These are phyloP conservation scores for Malacosoma neustria DNA, from an alignment of 2,888 invertebrate species.

Conservation along the genomic window DNA sequence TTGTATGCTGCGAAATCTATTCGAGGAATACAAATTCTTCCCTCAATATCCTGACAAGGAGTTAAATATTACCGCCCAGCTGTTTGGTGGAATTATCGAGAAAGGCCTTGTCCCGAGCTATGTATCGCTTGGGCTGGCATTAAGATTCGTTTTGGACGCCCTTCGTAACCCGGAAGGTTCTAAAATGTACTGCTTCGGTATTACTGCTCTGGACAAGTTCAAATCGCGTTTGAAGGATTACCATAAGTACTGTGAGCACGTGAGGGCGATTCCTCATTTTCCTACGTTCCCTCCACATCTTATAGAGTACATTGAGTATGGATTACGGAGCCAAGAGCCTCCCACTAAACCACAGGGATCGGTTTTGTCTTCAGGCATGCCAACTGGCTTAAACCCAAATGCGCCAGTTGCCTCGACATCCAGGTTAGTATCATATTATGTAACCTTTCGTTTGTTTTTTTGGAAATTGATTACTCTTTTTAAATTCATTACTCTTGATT, in stretches of 20 bases:
- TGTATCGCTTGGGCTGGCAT: constrained; percentile 88
- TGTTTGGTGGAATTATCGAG: constrained; percentile 98
- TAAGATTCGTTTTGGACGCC: constrained; percentile 95
- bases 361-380: constrained; percentile 78
- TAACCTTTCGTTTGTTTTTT: too few species aligned
- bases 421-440: too few species aligned
- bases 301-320: constrained; percentile 95
- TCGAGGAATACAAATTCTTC: constrained; percentile 99
- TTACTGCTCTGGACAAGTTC: constrained; percentile 95
- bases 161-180: constrained; percentile 92
- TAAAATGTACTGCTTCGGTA: constrained; percentile 98
- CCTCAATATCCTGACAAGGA: constrained; percentile 99
- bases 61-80: constrained; percentile 95
- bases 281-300: constrained; percentile 93
- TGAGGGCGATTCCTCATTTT: constrained; percentile 93
- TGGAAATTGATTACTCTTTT: too few species aligned
- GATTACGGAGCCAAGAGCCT: constrained; percentile 91
- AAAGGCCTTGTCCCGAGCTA: constrained; percentile 92
- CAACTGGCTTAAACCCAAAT: constrained; percentile 76
- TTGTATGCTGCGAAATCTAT: constrained; percentile 97
- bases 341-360: constrained; percentile 86
- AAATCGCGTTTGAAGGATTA: constrained; percentile 95
- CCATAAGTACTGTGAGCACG: constrained; percentile 97
- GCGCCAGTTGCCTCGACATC: constrained; percentile 70
- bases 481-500: too few species aligned